Conservation (phyloP, 2,113 vertebrate genomes). For the Raja brachyura region DNA sequence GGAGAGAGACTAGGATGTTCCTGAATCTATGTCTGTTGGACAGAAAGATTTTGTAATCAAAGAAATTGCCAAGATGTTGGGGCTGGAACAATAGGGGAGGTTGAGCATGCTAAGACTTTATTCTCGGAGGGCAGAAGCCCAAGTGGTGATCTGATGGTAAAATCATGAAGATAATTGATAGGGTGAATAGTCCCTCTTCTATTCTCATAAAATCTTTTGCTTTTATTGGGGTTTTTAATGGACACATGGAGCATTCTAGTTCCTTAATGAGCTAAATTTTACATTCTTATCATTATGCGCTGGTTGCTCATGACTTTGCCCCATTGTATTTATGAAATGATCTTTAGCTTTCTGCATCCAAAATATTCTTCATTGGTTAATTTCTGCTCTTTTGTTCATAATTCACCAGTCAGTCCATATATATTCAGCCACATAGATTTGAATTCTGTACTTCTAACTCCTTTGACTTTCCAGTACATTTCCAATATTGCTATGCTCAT, state of each 20-base stretch:
- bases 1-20: neutral
- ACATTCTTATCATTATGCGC: neutral
- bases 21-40: neutral
- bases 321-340: neutral
- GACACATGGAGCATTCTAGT: neutral
- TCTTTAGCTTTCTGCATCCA: neutral
- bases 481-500: neutral
- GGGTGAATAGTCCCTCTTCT: too few relatives aligned
- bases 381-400: neutral
- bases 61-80: too few relatives aligned
- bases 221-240: neutral
- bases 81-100: too few relatives aligned
- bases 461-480: neutral
- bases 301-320: too few relatives aligned
- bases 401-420: neutral
- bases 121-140: too few relatives aligned
- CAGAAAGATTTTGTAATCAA: neutral
- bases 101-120: too few relatives aligned
- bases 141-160: too few relatives aligned
- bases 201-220: neutral
- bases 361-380: neutral
- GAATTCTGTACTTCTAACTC: neutral
- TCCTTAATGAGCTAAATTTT: neutral
- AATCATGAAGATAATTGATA: too few relatives aligned
- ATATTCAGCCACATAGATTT: neutral